Evolutionary conservation across 1,140 invertebrate genomes (phyloP), one percentile per base, ranked within the genome.

Genomic region (Steinernema khuongi): DNA sequence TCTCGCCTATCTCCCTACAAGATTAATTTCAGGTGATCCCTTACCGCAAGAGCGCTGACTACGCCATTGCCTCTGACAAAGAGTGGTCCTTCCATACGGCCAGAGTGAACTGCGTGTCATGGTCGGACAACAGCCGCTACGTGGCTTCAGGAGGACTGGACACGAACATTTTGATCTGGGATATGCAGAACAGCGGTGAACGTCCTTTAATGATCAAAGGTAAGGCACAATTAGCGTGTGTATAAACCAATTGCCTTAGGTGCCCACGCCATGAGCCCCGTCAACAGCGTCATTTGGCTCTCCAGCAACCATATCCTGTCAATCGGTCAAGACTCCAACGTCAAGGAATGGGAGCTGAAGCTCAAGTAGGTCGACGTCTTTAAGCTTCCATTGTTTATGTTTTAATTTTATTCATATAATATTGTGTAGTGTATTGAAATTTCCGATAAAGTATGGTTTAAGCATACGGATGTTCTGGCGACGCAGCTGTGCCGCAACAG

Each of bases 31-130:
- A 83, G 74, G 81, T 82, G 1, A 73, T 84, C 29, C 83, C 83
- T 22, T 84, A 84, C 69, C 22, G 33, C 1, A 74, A 83, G 11
- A 71, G 60, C 18, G 33, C 72, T 30, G 74, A 82, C 22, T 84
- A 79, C 71, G 75, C 79, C 31, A 32, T 75, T 14, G 79, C 81
- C 4, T 81, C 84, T 17, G 78, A 81, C 18, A 85, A 84, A 43
- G 94, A 96, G 87, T 97, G 94, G 94, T 93, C 93, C 79, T 94
- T 94, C 89, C 96, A 98, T 86, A 93, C 92, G 83, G 95, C 94
- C 11, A 89, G 92, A 78, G 93, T 97, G 0, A 96, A 96, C 86
- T 93, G 91, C 81, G 90, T 96, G 11, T 91, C 92, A 22, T 98
- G 93, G 93, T 92, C 92, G 74, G 92, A 93, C 0, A 91, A 97